A percentile compares a stretch with the other conserved stretches of the same genome.
Evolutionary conservation across 2,888 invertebrate genomes (phyloP).

Genomic region (Zygothrica quintamaculata): DNA sequence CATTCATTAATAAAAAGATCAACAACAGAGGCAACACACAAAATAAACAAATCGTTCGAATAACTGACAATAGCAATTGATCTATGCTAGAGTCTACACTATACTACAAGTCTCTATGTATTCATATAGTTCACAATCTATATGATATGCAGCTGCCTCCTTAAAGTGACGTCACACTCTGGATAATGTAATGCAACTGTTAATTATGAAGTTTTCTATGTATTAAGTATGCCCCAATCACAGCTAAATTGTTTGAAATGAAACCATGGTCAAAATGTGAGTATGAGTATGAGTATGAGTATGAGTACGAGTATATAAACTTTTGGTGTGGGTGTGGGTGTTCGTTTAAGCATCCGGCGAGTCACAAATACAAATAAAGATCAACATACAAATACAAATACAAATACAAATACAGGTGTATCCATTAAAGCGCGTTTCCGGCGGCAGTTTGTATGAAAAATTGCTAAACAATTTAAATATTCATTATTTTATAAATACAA

Average conservation of each 20-base stretch:
- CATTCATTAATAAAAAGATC: conserved; percentile 79
- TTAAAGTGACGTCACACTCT: conserved; percentile 50
- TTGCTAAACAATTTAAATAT: conserved; percentile 71
- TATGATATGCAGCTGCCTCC: conserved; percentile 44
- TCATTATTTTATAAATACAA: conserved; percentile 75
- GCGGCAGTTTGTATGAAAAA: conserved; percentile 66
- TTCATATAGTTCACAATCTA: conserved; percentile 16
- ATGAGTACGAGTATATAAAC: conserved; percentile 28
- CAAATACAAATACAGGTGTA: conserved; percentile 55
- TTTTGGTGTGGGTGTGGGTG: conserved; percentile 28
- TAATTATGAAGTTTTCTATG: conserved; percentile 66
- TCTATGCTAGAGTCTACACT: conserved; percentile 55
- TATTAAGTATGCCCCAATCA: conserved; percentile 56
- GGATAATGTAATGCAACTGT: conserved; percentile 50
- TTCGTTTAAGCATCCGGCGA: conserved; percentile 60
- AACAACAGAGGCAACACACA: conserved; percentile 53
- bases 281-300: not conserved
- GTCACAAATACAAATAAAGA: not conserved
- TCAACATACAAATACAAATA: not conserved
- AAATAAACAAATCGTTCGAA: conserved; percentile 67
- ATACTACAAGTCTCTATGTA: conserved; percentile 11
- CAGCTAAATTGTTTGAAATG: conserved; percentile 18
- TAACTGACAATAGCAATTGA: conserved; percentile 71
- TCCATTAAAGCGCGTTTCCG: conserved; percentile 76
- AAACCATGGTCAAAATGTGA: conserved; percentile 44